Percentiles rank a stretch among this genome's conserved stretches.
Evolutionary conservation across 2,113 vertebrate genomes (phyloP).

Genomic region (Hemiscyllium ocellatum): DNA sequence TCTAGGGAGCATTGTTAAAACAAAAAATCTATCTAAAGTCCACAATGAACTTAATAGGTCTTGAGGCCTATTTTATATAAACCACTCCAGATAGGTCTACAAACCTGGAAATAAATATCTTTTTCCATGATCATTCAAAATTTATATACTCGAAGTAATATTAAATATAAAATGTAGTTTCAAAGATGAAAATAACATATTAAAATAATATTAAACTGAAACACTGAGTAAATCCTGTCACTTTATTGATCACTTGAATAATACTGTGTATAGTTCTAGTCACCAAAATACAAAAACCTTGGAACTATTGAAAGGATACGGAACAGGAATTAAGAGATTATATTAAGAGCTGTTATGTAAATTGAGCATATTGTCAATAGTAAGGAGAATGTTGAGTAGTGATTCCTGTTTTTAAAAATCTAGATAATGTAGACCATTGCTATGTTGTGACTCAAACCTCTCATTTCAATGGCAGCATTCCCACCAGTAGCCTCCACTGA

Average conservation of each 20-base stretch:
- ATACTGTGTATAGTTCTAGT: not conserved
- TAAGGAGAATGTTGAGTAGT: not conserved
- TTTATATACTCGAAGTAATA: too few species aligned
- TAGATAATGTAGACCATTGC: not conserved
- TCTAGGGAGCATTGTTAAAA: too few species aligned
- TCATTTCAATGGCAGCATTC: not conserved
- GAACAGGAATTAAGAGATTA: not conserved
- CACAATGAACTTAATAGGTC: too few species aligned
- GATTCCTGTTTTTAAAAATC: not conserved
- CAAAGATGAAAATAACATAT: not conserved
- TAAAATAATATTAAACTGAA: not conserved
- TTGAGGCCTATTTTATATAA: too few species aligned
- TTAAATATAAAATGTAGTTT: too few species aligned
- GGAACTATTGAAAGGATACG: not conserved
- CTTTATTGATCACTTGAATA: not conserved
- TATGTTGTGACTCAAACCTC: not conserved
- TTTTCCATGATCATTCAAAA: too few species aligned
- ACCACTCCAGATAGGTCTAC: too few species aligned
- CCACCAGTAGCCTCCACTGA: not conserved
- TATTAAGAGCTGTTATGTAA: not conserved
- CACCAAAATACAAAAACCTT: not conserved
- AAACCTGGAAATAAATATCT: too few species aligned
- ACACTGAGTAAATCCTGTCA: not conserved
- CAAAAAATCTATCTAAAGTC: too few species aligned
- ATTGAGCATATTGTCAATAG: not conserved